These are phyloP conservation scores for Alloplasta piceator DNA, from an alignment of 2,888 invertebrate species.

Conservation along the genomic window DNA sequence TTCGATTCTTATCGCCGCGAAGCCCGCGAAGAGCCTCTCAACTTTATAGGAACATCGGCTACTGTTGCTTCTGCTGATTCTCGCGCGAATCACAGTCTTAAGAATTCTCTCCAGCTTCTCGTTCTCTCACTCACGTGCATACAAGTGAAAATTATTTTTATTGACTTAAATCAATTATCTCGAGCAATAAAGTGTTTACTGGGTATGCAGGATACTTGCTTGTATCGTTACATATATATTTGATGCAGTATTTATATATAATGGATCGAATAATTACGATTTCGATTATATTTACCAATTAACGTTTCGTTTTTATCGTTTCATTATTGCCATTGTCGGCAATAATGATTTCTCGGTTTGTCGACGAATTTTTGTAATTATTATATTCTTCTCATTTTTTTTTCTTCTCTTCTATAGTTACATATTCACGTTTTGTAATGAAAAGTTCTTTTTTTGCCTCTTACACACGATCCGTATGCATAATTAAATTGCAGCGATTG, in stretches of 20 bases:
- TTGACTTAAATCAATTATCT: constrained; percentile 64
- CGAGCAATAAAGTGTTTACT: constrained; percentile 51
- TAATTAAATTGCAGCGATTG: too few relatives aligned
- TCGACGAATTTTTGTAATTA: constrained; percentile 13
- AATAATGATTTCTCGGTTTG: constrained; percentile 40
- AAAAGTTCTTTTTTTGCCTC: background rate
- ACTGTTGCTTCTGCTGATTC: constrained; percentile 12
- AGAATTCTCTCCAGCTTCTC: background rate
- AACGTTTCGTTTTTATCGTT: constrained; percentile 59
- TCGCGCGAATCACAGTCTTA: background rate
- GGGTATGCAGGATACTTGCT: background rate
- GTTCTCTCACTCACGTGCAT: background rate
- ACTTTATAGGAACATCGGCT: constrained; percentile 48
- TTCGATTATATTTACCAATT: constrained; percentile 55
- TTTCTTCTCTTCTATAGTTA: background rate
- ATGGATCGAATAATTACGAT: constrained; percentile 59
- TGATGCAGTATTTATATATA: too few relatives aligned
- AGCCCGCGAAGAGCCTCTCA: constrained; percentile 24
- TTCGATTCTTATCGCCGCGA: constrained; percentile 59
- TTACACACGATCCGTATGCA: too few relatives aligned
- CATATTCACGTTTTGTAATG: background rate
- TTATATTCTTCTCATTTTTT: background rate
- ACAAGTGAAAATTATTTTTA: constrained; percentile 54
- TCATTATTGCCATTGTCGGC: constrained; percentile 36
- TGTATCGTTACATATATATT: too few relatives aligned